Evolutionary conservation across 2,113 vertebrate species (phyloP).

Genomic region (Thinocorus orbignyianus): DNA sequence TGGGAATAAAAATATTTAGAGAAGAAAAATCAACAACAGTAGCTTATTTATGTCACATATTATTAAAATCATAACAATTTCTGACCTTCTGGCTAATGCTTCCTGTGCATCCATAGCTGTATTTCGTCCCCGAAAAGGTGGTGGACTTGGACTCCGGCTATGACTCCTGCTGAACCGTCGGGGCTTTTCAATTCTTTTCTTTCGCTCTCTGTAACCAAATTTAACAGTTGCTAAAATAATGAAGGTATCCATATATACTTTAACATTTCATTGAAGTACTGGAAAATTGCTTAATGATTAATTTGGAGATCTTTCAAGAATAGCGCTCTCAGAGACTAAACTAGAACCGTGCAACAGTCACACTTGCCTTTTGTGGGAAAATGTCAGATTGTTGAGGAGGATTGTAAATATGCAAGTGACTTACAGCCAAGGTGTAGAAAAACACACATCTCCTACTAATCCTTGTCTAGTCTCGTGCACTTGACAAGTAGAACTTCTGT

Average conservation of each 20-base stretch:
- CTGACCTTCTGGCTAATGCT: slow-evolving; percentile 91
- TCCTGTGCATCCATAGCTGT: slow-evolving; percentile 99
- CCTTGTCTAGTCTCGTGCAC: neutral
- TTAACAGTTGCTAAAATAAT: neutral
- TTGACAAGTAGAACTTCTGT: neutral
- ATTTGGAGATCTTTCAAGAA: neutral
- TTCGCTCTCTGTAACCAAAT: slow-evolving; percentile 83
- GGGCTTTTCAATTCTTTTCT: slow-evolving; percentile 90
- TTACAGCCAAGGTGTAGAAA: neutral
- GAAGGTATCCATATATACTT: neutral
- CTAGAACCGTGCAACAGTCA: neutral
- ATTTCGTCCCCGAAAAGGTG: slow-evolving; percentile 91
- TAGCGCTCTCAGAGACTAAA: neutral
- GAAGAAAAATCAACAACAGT: neutral
- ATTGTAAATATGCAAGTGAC: neutral
- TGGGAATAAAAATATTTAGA: neutral
- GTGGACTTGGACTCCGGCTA: slow-evolving; percentile 86
- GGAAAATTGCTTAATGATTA: neutral
- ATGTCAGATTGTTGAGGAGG: neutral
- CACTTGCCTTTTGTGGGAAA: neutral
- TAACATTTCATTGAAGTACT: neutral
- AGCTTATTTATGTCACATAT: neutral
- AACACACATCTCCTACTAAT: neutral
- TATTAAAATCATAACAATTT: neutral
- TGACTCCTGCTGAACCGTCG: slow-evolving; percentile 86